Evolutionary conservation across 2,888 invertebrate genomes (phyloP), one percentile per base, ranked within the genome.

Genomic region (Phorcus lineatus): DNA sequence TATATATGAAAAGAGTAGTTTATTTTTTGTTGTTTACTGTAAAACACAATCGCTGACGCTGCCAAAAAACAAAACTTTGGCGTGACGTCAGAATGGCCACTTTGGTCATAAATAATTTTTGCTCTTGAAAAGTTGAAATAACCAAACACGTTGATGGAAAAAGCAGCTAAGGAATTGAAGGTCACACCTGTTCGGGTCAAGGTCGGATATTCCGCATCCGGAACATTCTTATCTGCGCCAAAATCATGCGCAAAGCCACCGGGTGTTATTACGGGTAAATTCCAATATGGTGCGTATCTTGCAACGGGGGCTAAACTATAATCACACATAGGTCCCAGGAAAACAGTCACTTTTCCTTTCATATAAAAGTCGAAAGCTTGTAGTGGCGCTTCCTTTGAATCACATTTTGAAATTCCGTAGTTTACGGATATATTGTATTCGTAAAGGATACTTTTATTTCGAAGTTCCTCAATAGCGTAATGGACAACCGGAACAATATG

Each of bases 271-370:
- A 97, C 96, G 0, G 97, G 97, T 0, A 96, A 96, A 92, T 97
- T 97, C 97, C 97, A 97, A 92, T 96, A 97, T 4, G 97, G 96
- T 0, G 97, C 96, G 54, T 97, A 94, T 80, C 97, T 94, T 11
- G 97, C 97, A 2, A 97, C 97, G 0, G 97, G 97, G 91, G 97
- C 97, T 88, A 97, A 28, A 31, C 78, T 78, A 53, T 97, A 91
- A 80, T 91, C 91, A 77, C 90, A 90, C n/a, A 83, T 83, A 0
- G 91, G 91, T 0, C 91, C 91, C 52, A 91, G 84, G 77, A 89
- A 88, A 0, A 88, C 86, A 79, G 86, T 81, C 7, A 87, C 85
- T 11, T 80, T 57, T 11, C 79, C 47, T 1, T 75, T 36, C 74
- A 84, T 81, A 66, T 84, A 84, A 67, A 86, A 86, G 67, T 88